A percentile compares a stretch with the other conserved stretches of the same genome.
phyloP scores from a whole-genome alignment of 2,113 vertebrate genomes.

The Scolopax mira region DNA sequence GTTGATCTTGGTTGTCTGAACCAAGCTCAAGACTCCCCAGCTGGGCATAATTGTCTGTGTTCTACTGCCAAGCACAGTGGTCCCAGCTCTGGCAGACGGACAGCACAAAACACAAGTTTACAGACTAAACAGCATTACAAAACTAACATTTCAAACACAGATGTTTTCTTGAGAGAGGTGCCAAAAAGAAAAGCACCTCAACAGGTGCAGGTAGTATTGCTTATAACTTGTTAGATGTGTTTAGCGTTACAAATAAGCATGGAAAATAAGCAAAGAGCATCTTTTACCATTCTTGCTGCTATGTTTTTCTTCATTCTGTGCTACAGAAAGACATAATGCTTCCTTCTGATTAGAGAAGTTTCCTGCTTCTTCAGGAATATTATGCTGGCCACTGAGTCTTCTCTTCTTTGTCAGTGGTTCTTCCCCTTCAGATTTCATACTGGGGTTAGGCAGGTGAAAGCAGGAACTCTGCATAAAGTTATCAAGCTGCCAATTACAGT shows the following conservation, averaged over 20 bases:
- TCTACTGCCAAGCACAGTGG: neutral
- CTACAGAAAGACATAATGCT: neutral
- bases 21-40: neutral
- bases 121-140: neutral
- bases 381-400: conserved; percentile 64
- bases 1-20: neutral
- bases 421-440: conserved; percentile 75
- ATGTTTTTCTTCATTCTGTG: neutral
- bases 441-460: conserved; percentile 70
- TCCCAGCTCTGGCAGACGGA: neutral
- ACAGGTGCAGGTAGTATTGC: neutral
- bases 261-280: neutral
- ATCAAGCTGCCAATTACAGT: conserved; percentile 50
- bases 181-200: neutral
- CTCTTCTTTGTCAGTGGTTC: conserved; percentile 82
- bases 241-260: neutral
- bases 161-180: neutral
- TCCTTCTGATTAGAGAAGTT: neutral
- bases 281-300: conserved; percentile 7
- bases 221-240: neutral
- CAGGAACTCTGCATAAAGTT: conserved; percentile 54
- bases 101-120: neutral
- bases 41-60: neutral
- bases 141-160: neutral
- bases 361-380: conserved; percentile 21